Conservation (phyloP, 2,888 invertebrate genomes). For the Hetaerina titia region DNA sequence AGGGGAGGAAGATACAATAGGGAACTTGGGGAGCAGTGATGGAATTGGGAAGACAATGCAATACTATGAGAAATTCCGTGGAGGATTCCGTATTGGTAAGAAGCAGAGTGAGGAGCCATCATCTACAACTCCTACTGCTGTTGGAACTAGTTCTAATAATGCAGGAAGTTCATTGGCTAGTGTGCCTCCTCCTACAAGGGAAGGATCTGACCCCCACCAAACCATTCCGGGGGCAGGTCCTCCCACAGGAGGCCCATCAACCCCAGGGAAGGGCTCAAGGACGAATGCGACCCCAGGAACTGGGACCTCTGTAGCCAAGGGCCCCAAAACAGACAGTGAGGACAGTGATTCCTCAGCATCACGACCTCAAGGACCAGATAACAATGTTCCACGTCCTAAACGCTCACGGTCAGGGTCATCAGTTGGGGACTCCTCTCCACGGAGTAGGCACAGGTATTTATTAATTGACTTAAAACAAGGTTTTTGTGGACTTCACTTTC, state of each 20-base stretch:
- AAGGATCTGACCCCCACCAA: slow-evolving; percentile 10
- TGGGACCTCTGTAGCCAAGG: slow-evolving; percentile 71
- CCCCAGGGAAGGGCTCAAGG: neutral
- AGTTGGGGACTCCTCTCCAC: slow-evolving; percentile 40
- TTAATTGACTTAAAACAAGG: neutral
- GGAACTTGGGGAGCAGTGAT: slow-evolving; percentile 66
- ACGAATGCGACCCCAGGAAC: slow-evolving; percentile 44
- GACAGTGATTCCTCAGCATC: slow-evolving; percentile 79
- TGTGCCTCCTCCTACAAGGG: slow-evolving; percentile 25
- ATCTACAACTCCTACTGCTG: slow-evolving; percentile 76
- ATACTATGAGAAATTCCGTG: slow-evolving; percentile 70
- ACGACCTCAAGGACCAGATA: slow-evolving; percentile 80
- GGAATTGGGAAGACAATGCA: slow-evolving; percentile 70
- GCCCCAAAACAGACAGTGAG: slow-evolving; percentile 77
- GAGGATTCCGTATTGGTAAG: slow-evolving; percentile 70
- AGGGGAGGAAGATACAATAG: slow-evolving; percentile 5
- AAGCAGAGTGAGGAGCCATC: slow-evolving; percentile 77
- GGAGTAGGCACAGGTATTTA: slow-evolving; percentile 32
- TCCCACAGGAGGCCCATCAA: slow-evolving; percentile 23
- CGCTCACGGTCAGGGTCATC: slow-evolving; percentile 75
- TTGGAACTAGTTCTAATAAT: neutral
- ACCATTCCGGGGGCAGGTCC: slow-evolving; percentile 2
- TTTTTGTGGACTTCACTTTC: too few species aligned
- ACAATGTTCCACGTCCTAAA: slow-evolving; percentile 76
- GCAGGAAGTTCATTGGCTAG: neutral